A percentile compares a stretch with the other conserved stretches of the same genome.
phyloP scores from a whole-genome alignment of 2,888 invertebrate genomes.

The Parasteatoda lunata region DNA sequence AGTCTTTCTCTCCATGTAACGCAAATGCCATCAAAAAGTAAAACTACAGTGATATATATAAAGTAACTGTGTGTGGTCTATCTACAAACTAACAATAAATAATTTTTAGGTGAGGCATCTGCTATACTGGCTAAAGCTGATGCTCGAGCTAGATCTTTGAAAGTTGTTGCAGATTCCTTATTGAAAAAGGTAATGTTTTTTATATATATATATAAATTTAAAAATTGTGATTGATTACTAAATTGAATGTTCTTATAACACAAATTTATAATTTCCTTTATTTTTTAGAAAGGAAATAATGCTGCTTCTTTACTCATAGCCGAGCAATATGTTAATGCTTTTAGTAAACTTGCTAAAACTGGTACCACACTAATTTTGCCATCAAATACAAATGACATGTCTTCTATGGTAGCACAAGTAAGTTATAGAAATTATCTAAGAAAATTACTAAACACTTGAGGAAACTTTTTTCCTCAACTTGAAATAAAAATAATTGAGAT shows the following conservation, averaged over 20 bases:
- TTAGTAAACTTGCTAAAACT: slow-evolving; percentile 92
- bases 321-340: slow-evolving; percentile 96
- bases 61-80: too few species aligned
- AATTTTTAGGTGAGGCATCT: slow-evolving; percentile 82
- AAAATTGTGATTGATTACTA: neutral
- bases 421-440: neutral
- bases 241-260: neutral
- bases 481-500: too few species aligned
- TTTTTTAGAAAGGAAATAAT: slow-evolving; percentile 83
- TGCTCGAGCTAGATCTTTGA: slow-evolving; percentile 89
- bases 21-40: too few species aligned
- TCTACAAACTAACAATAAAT: neutral
- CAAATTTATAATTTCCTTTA: slow-evolving; percentile 26
- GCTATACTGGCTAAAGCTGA: slow-evolving; percentile 93
- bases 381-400: slow-evolving; percentile 82
- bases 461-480: too few species aligned
- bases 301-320: slow-evolving; percentile 95
- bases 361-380: slow-evolving; percentile 96
- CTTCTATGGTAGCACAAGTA: slow-evolving; percentile 70
- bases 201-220: neutral
- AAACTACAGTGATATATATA: too few species aligned
- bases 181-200: slow-evolving; percentile 73
- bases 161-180: slow-evolving; percentile 83
- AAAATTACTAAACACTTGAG: too few species aligned
- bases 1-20: too few species aligned